Evolutionary conservation across 2,888 invertebrate genomes (phyloP), one percentile per base, ranked within the genome.

Genomic region (Eutolmus rufibarbis): DNA sequence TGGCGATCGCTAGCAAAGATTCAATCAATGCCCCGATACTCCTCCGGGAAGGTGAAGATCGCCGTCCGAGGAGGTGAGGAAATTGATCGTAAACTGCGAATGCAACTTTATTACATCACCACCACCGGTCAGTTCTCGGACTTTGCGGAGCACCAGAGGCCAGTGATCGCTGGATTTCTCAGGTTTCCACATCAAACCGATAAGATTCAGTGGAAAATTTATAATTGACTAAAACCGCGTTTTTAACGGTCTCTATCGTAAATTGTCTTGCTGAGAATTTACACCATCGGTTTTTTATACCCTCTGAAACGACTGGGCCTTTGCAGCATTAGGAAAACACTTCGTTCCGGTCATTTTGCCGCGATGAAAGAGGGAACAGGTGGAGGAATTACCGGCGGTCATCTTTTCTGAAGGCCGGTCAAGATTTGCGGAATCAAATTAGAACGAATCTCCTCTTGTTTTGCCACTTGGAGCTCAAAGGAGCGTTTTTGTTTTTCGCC

Each of bases 61-160:
- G 56, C 37, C 5, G 56, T 23, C 23, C 9, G 46, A 5, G 4
- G n/a, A 81, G 56, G 81, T 81, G 81, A 56, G 51, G 82, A 57
- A 82, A 82, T 57, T 57, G 82, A 34, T 57, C 82, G 31, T 82
- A 57, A 82, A 82, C 5, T 66, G 23, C n/a, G 82, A 82, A 19
- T 82, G 57, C 82, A 82, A 66, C 19, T 82, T 82, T 82, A 82
- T 82, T 82, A 82, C 37, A 76, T 76, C 40, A 66, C 66, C 56
- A 81, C 9, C 28, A 16, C n/a, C 28, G 28, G 56, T 51, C 51
- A 46, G 23, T 19, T n/a, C n/a, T 51, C 2, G 46, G 16, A 46
- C 16, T 46, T 16, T 9, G 46, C 79, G 28, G 79, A 76, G 9
- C 14, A 40, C 28, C 66, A 28, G 66, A 23, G 34, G 34, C 76